Percentiles rank a stretch among this genome's conserved stretches.
phyloP scores from a whole-genome alignment of 2,113 vertebrate species.

The Ailurus styani region DNA sequence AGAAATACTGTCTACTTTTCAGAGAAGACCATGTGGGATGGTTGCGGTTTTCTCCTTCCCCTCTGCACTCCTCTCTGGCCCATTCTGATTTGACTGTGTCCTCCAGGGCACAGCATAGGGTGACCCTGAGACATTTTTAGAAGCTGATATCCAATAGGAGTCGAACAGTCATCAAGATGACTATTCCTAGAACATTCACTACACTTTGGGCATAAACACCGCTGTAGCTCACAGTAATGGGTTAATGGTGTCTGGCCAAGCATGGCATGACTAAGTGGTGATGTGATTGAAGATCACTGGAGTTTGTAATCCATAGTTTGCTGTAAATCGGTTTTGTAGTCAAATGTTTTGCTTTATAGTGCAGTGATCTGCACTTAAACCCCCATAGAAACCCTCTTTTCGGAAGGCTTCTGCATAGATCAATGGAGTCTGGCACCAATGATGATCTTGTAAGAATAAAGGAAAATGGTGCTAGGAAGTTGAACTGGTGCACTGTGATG shows the following conservation, averaged over 20 bases:
- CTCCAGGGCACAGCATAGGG: conserved; percentile 1
- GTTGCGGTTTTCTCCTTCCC: background rate
- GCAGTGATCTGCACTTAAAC: background rate
- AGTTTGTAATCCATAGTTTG: conserved; percentile 18
- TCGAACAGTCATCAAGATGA: background rate
- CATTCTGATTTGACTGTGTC: conserved; percentile 32
- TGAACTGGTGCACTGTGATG: background rate
- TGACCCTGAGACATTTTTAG: conserved; percentile 48
- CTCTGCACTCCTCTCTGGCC: background rate
- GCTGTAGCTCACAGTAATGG: background rate
- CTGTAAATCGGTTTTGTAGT: conserved; percentile 43
- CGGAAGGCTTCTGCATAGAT: conserved; percentile 13
- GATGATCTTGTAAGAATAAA: conserved; percentile 41
- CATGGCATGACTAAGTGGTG: background rate
- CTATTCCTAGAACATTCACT: conserved; percentile 30
- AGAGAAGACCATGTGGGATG: conserved; percentile 46
- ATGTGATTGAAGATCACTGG: conserved; percentile 20
- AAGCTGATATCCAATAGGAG: background rate
- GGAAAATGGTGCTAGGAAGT: background rate
- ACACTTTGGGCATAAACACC: background rate
- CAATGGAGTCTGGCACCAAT: background rate
- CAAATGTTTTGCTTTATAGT: conserved; percentile 54
- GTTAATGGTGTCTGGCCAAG: conserved; percentile 38
- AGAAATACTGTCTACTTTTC: conserved; percentile 66
- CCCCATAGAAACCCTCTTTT: conserved; percentile 20